These are phyloP conservation scores for Oreortyx pictus DNA, from an alignment of 2,797 vertebrate species.

Conservation along the genomic window DNA sequence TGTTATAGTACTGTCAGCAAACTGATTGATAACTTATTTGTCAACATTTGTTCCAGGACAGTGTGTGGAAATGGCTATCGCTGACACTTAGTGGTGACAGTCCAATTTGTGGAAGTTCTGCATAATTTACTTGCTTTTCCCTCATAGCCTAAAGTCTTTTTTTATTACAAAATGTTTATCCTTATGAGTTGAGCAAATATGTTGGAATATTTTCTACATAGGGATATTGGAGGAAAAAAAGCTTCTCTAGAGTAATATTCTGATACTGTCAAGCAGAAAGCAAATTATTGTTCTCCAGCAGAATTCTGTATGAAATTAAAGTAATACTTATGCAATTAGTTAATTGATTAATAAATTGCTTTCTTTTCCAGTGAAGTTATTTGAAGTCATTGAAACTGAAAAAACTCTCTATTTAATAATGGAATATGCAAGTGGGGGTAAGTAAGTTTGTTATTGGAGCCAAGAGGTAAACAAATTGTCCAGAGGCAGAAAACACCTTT, in stretches of 20 bases:
- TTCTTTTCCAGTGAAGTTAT: conserved; percentile 89
- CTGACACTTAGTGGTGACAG: background rate
- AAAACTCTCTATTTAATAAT: conserved; percentile 99
- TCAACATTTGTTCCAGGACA: background rate
- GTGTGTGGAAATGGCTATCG: background rate
- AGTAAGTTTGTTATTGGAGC: conserved; percentile 65
- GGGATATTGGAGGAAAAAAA: background rate
- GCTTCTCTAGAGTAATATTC: background rate
- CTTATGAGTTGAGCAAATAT: background rate
- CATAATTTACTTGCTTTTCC: background rate
- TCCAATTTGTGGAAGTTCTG: background rate
- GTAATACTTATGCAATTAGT: background rate
- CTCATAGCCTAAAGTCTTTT: background rate
- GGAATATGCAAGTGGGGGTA: conserved; percentile 99
- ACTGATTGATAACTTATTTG: background rate
- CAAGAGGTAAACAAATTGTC: background rate
- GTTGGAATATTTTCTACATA: background rate
- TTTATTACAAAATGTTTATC: background rate
- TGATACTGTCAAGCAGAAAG: background rate
- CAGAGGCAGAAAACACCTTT: background rate
- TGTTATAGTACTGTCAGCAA: background rate
- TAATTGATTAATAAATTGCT: conserved; percentile 25
- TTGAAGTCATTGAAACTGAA: conserved; percentile 99
- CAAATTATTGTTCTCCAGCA: background rate
- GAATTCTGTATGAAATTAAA: background rate